These are phyloP conservation scores for Nymphalis io DNA, from an alignment of 1,140 invertebrate genomes.

Conservation along the genomic window DNA sequence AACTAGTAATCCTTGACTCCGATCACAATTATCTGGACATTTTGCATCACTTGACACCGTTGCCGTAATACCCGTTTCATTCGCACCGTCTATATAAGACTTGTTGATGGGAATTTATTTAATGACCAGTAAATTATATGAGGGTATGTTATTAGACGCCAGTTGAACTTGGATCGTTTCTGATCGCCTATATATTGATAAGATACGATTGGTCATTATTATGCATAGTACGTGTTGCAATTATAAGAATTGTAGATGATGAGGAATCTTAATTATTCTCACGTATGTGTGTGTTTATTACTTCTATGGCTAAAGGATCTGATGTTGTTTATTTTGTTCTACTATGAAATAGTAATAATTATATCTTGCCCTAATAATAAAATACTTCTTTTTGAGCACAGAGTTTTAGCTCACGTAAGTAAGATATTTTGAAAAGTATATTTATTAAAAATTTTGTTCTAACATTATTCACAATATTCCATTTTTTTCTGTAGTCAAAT, in stretches of 20 bases:
- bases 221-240: slow-evolving; percentile 12
- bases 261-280: slow-evolving; percentile 30
- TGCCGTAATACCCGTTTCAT: slow-evolving; percentile 39
- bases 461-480: no score
- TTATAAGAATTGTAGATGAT: slow-evolving; percentile 24
- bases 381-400: no score
- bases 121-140: slow-evolving; percentile 63
- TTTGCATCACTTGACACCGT: slow-evolving; percentile 72
- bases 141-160: slow-evolving; percentile 58
- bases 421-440: no score
- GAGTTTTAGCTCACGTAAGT: no score
- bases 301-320: neutral
- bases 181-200: slow-evolving; percentile 41
- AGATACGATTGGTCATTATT: slow-evolving; percentile 18
- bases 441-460: no score
- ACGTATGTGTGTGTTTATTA: slow-evolving; percentile 1
- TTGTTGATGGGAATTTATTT: slow-evolving; percentile 58
- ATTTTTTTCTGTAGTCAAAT: no score
- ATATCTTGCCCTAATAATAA: no score
- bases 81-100: slow-evolving; percentile 38
- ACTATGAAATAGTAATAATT: no score
- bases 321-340: neutral
- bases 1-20: slow-evolving; percentile 69
- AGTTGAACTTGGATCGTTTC: slow-evolving; percentile 59
- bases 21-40: slow-evolving; percentile 71